Evolutionary conservation across 2,888 invertebrate species (phyloP).

Genomic region (Bellardia pandia): DNA sequence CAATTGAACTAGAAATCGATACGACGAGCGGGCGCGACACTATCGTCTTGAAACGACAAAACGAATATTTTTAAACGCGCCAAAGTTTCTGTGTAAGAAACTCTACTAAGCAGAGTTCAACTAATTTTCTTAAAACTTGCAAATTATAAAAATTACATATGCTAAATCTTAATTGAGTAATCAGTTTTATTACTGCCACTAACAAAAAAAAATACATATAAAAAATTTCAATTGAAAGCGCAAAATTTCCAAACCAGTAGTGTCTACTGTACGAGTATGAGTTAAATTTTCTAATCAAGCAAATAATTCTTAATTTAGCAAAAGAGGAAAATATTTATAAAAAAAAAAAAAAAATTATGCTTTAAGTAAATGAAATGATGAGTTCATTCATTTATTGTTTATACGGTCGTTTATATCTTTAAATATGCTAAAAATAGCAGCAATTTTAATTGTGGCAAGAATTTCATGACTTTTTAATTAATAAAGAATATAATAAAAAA

Average conservation of each 20-base stretch:
- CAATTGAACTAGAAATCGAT: slow-evolving; percentile 25
- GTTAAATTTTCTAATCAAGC: slow-evolving; percentile 47
- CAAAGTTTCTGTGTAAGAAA: slow-evolving; percentile 44
- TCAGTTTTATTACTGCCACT: slow-evolving; percentile 38
- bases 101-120: slow-evolving; percentile 36
- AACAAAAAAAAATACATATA: background rate
- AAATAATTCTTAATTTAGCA: slow-evolving; percentile 55
- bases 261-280: background rate
- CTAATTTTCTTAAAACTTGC: slow-evolving; percentile 19
- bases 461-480: slow-evolving; percentile 54
- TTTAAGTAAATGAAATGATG: slow-evolving; percentile 65
- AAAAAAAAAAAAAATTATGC: slow-evolving; percentile 36
- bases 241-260: slow-evolving; percentile 15
- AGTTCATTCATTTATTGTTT: slow-evolving; percentile 60
- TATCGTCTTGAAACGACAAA: background rate
- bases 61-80: slow-evolving; percentile 51
- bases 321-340: slow-evolving; percentile 39
- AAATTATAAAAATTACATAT: slow-evolving; percentile 55
- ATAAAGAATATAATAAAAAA: slow-evolving; percentile 56
- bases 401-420: slow-evolving; percentile 7
- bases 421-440: slow-evolving; percentile 69
- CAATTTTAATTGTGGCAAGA: slow-evolving; percentile 51
- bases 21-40: too few species aligned
- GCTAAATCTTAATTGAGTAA: slow-evolving; percentile 68
- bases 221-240: slow-evolving; percentile 33